Conservation (phyloP, 2,797 vertebrate genomes). For the Tapirus indicus region DNA sequence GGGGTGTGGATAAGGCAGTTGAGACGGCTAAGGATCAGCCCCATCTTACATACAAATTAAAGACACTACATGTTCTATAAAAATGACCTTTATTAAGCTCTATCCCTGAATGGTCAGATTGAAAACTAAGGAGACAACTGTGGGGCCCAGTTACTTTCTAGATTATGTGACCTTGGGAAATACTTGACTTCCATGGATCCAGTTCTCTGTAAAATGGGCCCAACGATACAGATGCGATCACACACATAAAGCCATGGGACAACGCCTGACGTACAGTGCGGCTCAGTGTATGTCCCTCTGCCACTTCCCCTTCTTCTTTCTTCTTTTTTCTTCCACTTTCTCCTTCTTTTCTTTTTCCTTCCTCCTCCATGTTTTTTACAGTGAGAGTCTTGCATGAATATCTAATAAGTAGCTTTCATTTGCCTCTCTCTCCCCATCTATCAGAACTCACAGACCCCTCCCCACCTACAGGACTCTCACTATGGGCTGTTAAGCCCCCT, state of each 20-base stretch:
- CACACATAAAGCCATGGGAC: background rate
- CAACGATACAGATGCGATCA: background rate
- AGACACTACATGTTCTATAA: background rate
- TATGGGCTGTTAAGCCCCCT: background rate
- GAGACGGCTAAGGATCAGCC: background rate
- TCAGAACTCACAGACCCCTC: background rate
- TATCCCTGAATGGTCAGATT: background rate
- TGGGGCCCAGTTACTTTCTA: background rate
- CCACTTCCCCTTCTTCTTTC: background rate
- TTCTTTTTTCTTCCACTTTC: background rate
- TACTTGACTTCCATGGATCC: background rate
- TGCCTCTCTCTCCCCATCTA: background rate
- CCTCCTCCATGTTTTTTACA: background rate
- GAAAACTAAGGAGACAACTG: background rate
- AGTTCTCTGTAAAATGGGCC: background rate
- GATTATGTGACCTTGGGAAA: background rate
- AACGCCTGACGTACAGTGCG: accelerated
- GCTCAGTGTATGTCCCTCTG: background rate
- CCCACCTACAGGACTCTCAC: background rate
- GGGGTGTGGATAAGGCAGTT: background rate
- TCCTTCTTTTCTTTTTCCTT: background rate
- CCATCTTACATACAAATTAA: background rate
- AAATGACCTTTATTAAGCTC: background rate
- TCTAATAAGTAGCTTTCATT: background rate
- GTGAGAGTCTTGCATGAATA: background rate